Percentiles rank a stretch among this genome's conserved stretches.
phyloP scores from a whole-genome alignment of 2,113 vertebrate species.

The Calonectris borealis region DNA sequence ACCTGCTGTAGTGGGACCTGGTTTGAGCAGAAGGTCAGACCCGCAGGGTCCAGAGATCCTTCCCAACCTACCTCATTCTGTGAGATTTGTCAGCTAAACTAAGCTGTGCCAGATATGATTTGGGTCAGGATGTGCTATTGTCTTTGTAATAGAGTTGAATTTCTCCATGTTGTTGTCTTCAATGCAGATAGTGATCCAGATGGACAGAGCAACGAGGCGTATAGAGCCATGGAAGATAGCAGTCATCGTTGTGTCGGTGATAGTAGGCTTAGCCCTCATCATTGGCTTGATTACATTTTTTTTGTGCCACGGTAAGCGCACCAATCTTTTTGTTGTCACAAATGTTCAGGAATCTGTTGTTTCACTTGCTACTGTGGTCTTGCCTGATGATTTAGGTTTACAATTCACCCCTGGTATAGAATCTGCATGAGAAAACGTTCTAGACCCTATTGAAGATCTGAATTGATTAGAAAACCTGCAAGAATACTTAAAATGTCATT shows the following conservation, averaged over 20 bases:
- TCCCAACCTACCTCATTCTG: background rate
- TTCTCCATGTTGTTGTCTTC: background rate
- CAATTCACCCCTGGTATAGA: background rate
- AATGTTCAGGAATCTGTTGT: background rate
- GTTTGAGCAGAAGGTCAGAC: background rate
- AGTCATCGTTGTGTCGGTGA: background rate
- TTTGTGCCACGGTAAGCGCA: constrained; percentile 65
- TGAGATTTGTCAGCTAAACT: background rate
- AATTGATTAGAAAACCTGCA: background rate
- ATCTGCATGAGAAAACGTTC: background rate
- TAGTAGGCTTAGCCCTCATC: constrained; percentile 51
- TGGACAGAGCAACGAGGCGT: background rate
- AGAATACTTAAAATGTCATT: background rate
- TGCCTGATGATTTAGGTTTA: background rate
- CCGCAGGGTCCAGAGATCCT: background rate
- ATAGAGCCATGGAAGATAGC: constrained; percentile 66
- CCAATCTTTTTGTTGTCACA: background rate
- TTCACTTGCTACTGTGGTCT: background rate
- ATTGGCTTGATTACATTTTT: constrained; percentile 64
- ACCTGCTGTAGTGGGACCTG: background rate
- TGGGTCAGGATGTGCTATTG: background rate
- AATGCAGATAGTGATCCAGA: background rate
- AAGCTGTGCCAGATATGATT: background rate
- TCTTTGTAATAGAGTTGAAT: background rate
- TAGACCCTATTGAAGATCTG: background rate